These are phyloP conservation scores for Tipula vernalis DNA, from an alignment of 2,888 invertebrate species.

Conservation along the genomic window DNA sequence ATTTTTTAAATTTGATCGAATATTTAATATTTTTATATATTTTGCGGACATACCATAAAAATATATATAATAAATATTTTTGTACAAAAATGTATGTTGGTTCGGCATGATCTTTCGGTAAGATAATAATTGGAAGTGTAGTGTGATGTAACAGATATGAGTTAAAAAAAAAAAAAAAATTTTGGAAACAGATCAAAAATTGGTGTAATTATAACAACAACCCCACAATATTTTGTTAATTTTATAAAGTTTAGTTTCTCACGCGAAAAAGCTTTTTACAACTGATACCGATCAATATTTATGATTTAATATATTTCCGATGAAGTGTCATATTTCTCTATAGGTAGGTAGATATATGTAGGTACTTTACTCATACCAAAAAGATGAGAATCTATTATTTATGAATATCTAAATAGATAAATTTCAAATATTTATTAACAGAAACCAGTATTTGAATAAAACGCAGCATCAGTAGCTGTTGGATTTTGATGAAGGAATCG, in stretches of 20 bases:
- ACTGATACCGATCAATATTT: neutral
- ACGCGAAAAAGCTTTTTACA: neutral
- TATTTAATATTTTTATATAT: neutral
- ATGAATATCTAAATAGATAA: neutral
- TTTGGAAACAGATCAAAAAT: too few species aligned
- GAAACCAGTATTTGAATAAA: neutral
- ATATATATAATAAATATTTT: neutral
- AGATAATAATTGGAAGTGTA: neutral
- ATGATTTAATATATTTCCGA: too few species aligned
- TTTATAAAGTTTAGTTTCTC: neutral
- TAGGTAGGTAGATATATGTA: neutral
- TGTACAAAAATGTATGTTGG: too few species aligned
- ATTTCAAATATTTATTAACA: neutral
- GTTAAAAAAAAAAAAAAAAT: too few species aligned
- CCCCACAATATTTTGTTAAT: too few species aligned
- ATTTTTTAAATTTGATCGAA: conserved; percentile 8
- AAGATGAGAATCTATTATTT: neutral
- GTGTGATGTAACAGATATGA: too few species aligned
- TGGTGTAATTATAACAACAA: too few species aligned
- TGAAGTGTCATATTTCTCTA: neutral
- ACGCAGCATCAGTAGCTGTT: neutral
- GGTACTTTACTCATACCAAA: neutral
- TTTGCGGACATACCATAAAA: neutral
- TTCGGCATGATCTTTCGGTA: neutral
- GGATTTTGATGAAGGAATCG: neutral